These are phyloP conservation scores for Torymus texanus DNA, from an alignment of 2,888 invertebrate genomes.

Conservation along the genomic window DNA sequence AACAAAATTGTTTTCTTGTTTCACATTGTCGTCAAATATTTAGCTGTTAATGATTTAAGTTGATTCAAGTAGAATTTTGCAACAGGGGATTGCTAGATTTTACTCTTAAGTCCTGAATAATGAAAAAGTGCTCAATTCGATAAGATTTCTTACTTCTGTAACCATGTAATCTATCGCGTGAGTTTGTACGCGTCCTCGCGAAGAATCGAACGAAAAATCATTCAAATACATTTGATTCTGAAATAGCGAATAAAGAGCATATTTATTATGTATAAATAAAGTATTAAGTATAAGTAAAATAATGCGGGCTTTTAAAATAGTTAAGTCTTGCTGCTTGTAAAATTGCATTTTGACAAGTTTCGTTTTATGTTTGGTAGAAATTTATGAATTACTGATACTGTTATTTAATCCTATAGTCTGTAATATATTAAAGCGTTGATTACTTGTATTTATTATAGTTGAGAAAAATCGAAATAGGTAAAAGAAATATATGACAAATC, in stretches of 20 bases:
- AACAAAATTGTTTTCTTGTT: too few relatives aligned
- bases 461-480: constrained; percentile 35
- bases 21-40: too few relatives aligned
- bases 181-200: constrained; percentile 7
- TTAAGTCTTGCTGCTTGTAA: constrained; percentile 50
- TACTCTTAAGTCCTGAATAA: constrained; percentile 1
- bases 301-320: constrained; percentile 20
- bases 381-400: constrained; percentile 50
- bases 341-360: constrained; percentile 51
- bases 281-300: constrained; percentile 41
- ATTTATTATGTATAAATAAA: constrained; percentile 54
- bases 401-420: constrained; percentile 52
- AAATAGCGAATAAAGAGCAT: constrained; percentile 35
- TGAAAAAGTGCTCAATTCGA: constrained; percentile 24
- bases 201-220: constrained; percentile 32
- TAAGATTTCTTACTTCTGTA: constrained; percentile 28
- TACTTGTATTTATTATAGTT: constrained; percentile 50
- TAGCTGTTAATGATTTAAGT: too few relatives aligned
- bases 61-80: constrained; percentile 2
- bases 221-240: constrained; percentile 32
- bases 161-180: constrained; percentile 29
- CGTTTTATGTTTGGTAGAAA: constrained; percentile 50
- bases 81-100: constrained; percentile 1
- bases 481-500: constrained; percentile 44
- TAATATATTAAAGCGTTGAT: constrained; percentile 53